Conservation (phyloP, 2,113 vertebrate species). For the Craseonycteris thonglongyai region DNA sequence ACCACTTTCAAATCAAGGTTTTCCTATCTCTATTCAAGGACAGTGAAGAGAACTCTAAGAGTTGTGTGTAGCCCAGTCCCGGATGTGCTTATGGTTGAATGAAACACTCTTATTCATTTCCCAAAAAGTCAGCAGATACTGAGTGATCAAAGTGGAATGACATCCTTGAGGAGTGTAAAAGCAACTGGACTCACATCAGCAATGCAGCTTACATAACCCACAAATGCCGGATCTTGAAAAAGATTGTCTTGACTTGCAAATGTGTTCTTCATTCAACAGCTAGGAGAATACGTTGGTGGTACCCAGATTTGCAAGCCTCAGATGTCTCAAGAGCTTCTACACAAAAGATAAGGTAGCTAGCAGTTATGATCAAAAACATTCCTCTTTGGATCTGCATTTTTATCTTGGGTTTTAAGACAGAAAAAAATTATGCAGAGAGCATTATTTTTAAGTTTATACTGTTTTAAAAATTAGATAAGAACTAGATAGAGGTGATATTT, state of each 20-base stretch:
- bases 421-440: background rate
- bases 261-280: background rate
- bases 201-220: background rate
- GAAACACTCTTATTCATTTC: constrained; percentile 13
- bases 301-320: background rate
- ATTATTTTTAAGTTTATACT: too few relatives aligned
- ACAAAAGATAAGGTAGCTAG: background rate
- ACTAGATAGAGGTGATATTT: background rate
- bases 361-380: background rate
- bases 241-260: constrained; percentile 7
- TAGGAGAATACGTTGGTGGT: background rate
- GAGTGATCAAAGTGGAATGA: constrained; percentile 20
- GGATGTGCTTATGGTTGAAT: background rate
- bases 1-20: background rate
- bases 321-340: background rate
- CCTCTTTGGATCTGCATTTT: background rate
- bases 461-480: background rate
- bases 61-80: background rate
- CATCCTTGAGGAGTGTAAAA: background rate
- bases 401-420: background rate
- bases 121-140: background rate
- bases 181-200: background rate
- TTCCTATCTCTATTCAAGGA: constrained; percentile 16
- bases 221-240: background rate
- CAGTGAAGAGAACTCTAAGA: background rate